Percentiles rank a stretch among this genome's conserved stretches.
These are phyloP conservation scores for Callospermophilus lateralis DNA, from an alignment of 2,113 vertebrate species.

Conservation along the genomic window DNA sequence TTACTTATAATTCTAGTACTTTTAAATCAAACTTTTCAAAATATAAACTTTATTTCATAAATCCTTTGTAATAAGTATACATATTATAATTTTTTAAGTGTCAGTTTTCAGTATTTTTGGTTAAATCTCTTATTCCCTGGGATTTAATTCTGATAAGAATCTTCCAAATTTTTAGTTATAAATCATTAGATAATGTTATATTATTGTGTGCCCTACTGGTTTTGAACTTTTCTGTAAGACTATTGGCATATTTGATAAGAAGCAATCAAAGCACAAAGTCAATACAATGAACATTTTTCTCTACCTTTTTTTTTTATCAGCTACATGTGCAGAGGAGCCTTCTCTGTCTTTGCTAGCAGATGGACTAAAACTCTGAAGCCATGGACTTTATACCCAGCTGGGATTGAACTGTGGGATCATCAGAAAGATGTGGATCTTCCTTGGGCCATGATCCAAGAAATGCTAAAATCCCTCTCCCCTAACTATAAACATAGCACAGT, in stretches of 20 bases:
- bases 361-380: not conserved
- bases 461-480: not conserved
- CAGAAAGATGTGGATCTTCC: not conserved
- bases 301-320: constrained; percentile 33
- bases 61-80: not conserved
- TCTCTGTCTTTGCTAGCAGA: not conserved
- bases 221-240: not conserved
- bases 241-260: not conserved
- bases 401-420: not conserved
- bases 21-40: not conserved
- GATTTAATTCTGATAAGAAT: not conserved
- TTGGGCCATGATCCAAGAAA: not conserved
- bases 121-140: not conserved
- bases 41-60: not conserved
- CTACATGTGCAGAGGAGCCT: not conserved
- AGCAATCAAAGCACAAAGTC: not conserved
- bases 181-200: not conserved
- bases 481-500: not conserved
- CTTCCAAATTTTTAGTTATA: not conserved
- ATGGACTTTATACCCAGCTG: not conserved
- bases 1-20: not conserved
- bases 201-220: not conserved
- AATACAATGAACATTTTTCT: not conserved
- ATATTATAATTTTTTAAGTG: not conserved
- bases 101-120: not conserved